Percentiles rank a stretch among this genome's conserved stretches.
Conservation (phyloP, 2,888 invertebrate genomes). For the Euplexia lucipara region DNA sequence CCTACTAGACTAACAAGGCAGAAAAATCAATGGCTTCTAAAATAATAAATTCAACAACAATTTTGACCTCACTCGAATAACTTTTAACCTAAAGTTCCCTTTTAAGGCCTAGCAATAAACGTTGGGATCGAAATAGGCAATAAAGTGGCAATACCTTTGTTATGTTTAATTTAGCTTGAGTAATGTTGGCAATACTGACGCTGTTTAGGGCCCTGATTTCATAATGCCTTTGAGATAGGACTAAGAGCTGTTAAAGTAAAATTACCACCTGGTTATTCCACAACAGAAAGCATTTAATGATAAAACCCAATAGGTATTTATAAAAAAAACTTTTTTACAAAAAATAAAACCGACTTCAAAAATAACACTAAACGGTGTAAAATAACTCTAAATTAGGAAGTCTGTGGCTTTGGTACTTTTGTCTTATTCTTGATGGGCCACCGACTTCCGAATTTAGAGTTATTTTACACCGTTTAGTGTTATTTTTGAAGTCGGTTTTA, state of each 20-base stretch:
- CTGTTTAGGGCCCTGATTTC: conserved; percentile 7
- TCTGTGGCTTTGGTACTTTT: too few relatives aligned
- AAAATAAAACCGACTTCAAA: too few relatives aligned
- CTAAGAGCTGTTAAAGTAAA: neutral
- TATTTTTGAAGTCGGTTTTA: too few relatives aligned
- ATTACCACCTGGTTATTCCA: conserved; percentile 17
- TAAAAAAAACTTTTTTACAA: too few relatives aligned
- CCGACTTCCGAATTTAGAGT: too few relatives aligned
- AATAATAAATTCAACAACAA: neutral
- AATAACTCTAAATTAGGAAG: too few relatives aligned
- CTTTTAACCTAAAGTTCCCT: neutral
- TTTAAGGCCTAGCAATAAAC: conserved; percentile 24
- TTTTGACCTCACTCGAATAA: neutral
- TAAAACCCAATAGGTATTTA: neutral
- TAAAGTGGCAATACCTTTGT: conserved; percentile 21
- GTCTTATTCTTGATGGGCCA: too few relatives aligned
- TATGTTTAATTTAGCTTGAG: conserved; percentile 34
- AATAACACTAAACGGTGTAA: too few relatives aligned
- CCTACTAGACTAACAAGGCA: too few relatives aligned
- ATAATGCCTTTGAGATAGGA: conserved; percentile 9
- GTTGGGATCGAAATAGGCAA: conserved; percentile 6
- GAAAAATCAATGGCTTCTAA: too few relatives aligned
- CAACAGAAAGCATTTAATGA: neutral
- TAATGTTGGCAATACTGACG: conserved; percentile 22
- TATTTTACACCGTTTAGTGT: too few relatives aligned